These are phyloP conservation scores for Xiphophorus maculatus DNA, from an alignment of 2,113 vertebrate species.

Conservation along the genomic window DNA sequence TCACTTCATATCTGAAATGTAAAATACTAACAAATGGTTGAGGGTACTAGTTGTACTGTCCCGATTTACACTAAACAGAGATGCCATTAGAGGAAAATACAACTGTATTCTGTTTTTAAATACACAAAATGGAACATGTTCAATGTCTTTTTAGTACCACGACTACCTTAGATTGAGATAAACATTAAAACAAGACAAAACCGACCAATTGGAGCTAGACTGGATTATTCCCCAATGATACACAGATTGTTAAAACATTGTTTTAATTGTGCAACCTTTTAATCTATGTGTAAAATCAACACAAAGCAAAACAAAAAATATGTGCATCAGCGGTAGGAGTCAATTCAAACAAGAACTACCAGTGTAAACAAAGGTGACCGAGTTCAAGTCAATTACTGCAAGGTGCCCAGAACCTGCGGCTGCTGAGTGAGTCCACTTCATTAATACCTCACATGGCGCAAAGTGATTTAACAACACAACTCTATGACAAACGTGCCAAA, in stretches of 20 bases:
- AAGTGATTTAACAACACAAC: no score
- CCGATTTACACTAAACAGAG: no score
- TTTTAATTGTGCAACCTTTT: neutral
- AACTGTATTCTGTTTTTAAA: no score
- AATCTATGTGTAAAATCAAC: no score
- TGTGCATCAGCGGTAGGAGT: no score
- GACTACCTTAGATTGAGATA: neutral
- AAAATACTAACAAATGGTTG: neutral
- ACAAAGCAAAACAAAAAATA: neutral
- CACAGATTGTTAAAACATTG: neutral
- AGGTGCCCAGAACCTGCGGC: neutral
- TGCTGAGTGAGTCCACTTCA: no score
- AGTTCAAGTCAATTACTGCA: neutral
- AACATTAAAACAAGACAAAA: neutral
- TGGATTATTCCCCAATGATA: neutral
- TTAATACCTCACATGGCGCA: no score
- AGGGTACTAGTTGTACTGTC: neutral
- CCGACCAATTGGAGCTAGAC: no score
- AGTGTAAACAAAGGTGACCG: neutral
- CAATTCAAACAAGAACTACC: neutral
- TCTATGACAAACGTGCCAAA: no score
- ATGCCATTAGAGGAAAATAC: no score
- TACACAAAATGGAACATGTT: neutral
- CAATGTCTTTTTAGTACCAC: neutral
- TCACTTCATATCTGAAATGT: neutral